A percentile compares a stretch with the other conserved stretches of the same genome.
phyloP scores from a whole-genome alignment of 1,140 invertebrate genomes.

The Druon quercuslanigerum region DNA sequence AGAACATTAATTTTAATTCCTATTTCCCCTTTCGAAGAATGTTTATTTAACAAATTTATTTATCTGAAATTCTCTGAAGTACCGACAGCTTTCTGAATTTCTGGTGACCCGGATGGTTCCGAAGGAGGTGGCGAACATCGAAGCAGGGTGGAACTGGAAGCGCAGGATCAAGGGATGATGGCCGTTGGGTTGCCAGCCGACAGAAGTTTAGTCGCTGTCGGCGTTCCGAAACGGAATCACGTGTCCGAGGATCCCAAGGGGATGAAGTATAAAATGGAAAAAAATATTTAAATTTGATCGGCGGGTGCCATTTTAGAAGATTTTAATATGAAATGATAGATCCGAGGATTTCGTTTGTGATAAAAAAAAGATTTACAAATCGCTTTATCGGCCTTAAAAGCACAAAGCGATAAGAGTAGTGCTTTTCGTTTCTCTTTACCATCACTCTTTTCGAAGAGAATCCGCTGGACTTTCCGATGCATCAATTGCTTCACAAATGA shows the following conservation, averaged over 20 bases:
- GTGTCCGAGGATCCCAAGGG: slow-evolving; percentile 52
- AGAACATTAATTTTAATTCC: too few relatives aligned
- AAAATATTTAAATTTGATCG: slow-evolving; percentile 64
- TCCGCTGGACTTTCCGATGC: slow-evolving; percentile 32
- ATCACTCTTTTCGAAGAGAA: slow-evolving; percentile 29
- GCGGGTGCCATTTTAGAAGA: slow-evolving; percentile 45
- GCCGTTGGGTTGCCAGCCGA: slow-evolving; percentile 56
- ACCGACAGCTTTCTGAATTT: not conserved
- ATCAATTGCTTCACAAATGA: slow-evolving; percentile 14
- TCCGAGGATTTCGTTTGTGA: slow-evolving; percentile 32
- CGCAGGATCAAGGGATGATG: slow-evolving; percentile 51
- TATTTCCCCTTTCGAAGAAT: too few relatives aligned
- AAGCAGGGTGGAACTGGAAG: slow-evolving; percentile 38
- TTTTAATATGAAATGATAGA: slow-evolving; percentile 34
- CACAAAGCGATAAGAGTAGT: slow-evolving; percentile 31
- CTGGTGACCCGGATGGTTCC: not conserved
- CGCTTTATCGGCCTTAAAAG: slow-evolving; percentile 31
- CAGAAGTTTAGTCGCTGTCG: slow-evolving; percentile 67
- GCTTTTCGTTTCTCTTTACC: slow-evolving; percentile 18
- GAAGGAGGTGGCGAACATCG: slow-evolving; percentile 13
- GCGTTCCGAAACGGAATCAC: slow-evolving; percentile 66
- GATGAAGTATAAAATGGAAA: slow-evolving; percentile 60
- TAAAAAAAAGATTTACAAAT: slow-evolving; percentile 41
- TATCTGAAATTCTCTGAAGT: not conserved
- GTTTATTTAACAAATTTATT: too few relatives aligned